phyloP scores from a whole-genome alignment of 1,140 invertebrate species.

The Macrobrachium nipponense region DNA sequence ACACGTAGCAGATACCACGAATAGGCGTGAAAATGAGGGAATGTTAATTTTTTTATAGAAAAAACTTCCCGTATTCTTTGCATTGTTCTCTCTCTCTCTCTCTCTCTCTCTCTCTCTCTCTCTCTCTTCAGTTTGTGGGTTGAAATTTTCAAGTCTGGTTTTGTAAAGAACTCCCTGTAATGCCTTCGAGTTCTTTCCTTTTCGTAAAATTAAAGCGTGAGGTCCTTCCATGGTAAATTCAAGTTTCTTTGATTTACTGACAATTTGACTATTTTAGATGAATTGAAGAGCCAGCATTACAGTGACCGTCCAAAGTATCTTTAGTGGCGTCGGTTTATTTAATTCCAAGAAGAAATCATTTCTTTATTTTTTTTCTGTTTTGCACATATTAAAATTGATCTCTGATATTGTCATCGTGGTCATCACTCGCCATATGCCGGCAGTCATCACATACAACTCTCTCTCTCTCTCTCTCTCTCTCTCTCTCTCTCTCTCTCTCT shows the following conservation, averaged over 20 bases:
- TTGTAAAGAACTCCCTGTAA: too few relatives aligned
- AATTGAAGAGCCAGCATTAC: too few relatives aligned
- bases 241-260: too few relatives aligned
- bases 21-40: neutral
- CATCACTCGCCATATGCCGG: neutral
- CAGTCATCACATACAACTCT: neutral
- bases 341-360: too few relatives aligned
- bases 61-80: neutral
- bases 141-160: too few relatives aligned
- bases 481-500: neutral
- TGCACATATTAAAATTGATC: neutral
- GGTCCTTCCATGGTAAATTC: too few relatives aligned
- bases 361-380: too few relatives aligned
- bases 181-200: too few relatives aligned
- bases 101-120: neutral
- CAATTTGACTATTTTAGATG: neutral
- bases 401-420: neutral
- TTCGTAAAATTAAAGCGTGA: too few relatives aligned
- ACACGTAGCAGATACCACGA: too few relatives aligned
- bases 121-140: neutral
- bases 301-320: too few relatives aligned
- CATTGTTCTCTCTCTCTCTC: neutral
- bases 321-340: too few relatives aligned
- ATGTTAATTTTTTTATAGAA: neutral
- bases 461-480: constrained; percentile 17